Evolutionary conservation across 2,113 vertebrate species (phyloP).

Genomic region (Cryptotis parvus): DNA sequence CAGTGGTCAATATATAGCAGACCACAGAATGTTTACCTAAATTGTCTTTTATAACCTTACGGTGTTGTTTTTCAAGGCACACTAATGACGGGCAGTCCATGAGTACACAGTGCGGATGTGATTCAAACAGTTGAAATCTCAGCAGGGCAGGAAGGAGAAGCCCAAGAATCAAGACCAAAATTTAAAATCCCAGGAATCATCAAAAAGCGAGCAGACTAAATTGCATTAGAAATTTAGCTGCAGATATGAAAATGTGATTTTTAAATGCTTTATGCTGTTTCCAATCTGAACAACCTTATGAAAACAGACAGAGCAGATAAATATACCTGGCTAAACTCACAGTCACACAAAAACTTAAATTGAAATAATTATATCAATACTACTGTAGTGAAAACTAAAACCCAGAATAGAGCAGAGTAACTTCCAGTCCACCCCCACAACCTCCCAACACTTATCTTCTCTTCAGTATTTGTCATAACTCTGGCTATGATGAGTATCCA

Average conservation of each 20-base stretch:
- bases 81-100: neutral
- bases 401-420: neutral
- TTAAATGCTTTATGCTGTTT: neutral
- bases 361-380: neutral
- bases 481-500: neutral
- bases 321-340: neutral
- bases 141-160: neutral
- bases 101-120: neutral
- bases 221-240: neutral
- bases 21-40: neutral
- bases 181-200: neutral
- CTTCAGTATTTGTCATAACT: neutral
- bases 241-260: neutral
- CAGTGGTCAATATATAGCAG: neutral
- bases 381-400: neutral
- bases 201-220: neutral
- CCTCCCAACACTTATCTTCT: neutral
- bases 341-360: neutral
- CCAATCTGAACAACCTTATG: neutral
- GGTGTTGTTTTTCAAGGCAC: neutral
- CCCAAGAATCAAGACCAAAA: conserved; percentile 2
- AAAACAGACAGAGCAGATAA: neutral
- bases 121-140: neutral
- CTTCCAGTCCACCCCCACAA: neutral
- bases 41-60: neutral